These are phyloP conservation scores for Nettapus auritus DNA, from an alignment of 2,113 vertebrate species.

Conservation along the genomic window DNA sequence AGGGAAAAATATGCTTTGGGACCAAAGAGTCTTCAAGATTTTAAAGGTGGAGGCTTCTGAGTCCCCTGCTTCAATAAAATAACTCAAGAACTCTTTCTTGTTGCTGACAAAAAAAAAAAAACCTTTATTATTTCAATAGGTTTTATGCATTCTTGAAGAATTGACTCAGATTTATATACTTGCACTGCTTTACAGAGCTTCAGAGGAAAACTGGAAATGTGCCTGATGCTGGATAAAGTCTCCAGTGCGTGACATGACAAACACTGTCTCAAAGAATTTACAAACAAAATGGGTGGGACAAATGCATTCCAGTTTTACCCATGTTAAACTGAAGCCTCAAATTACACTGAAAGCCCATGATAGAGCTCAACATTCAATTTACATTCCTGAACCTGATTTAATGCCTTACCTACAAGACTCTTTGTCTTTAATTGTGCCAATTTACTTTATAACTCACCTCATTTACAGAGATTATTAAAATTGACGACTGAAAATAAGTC, in stretches of 20 bases:
- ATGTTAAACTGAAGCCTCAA: neutral
- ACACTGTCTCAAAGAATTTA: neutral
- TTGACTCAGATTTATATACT: neutral
- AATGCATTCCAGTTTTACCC: neutral
- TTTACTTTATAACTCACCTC: neutral
- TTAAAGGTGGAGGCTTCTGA: neutral
- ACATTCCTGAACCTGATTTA: neutral
- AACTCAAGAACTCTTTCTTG: neutral
- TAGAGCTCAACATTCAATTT: neutral
- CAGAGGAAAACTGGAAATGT: slow-evolving; percentile 2
- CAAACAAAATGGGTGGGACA: neutral
- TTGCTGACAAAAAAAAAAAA: neutral
- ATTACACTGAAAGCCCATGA: neutral
- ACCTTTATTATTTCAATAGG: neutral
- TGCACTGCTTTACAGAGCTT: neutral
- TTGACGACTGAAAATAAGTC: neutral
- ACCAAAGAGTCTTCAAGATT: neutral
- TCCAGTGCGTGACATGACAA: neutral
- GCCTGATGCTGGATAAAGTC: neutral
- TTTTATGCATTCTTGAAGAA: neutral
- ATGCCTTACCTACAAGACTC: neutral
- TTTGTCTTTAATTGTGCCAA: neutral
- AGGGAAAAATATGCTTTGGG: neutral
- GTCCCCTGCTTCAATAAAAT: neutral
- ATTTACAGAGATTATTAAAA: neutral